Evolutionary conservation across 2,888 invertebrate genomes (phyloP), one percentile per base, ranked within the genome.

Genomic region (Eupithecia vulgata): DNA sequence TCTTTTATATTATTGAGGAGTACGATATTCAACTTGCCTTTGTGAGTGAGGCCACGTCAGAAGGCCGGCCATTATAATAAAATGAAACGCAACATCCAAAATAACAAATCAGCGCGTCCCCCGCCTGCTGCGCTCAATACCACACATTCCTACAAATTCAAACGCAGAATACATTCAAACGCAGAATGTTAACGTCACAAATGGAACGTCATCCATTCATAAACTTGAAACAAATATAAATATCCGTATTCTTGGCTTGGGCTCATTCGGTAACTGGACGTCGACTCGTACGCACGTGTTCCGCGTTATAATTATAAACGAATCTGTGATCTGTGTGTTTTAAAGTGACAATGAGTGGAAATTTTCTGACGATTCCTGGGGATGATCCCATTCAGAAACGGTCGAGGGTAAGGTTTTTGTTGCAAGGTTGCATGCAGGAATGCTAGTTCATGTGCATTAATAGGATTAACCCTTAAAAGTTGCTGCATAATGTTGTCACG

Each of bases 201-300:
- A 64, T 37, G 90, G 85, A 90, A 90, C 94, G 94, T 94, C 94
- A 94, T 86, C 83, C 94, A 94, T 94, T 94, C 94, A 94, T 92
- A 88, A 94, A 91, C 82, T 83, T 81, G 74, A 68, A 67, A 72
- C 65, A 21, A 57, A 57, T 57, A 57, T 57, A 57, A 57, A 57
- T 57, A 57, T 57, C 57, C 57, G 25, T 57, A 57, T 57, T 57
- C 57, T 65, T 65, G n/a, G 62, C 62, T 62, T 66, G 34, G 48
- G 5, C 72, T 84, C 91, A 94, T 89, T 92, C 83, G 83, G 85
- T 83, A 80, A 83, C 82, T 81, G 87, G 84, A 81, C 83, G 82
- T 79, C 85, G 88, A 77, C 88, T 90, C 88, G 90, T 88, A 88
- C 91, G 90, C 91, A 93, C 92, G 93, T 74, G 72, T 76, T 72